These are phyloP conservation scores for Steromphala cineraria DNA, from an alignment of 2,888 invertebrate genomes.

Conservation along the genomic window DNA sequence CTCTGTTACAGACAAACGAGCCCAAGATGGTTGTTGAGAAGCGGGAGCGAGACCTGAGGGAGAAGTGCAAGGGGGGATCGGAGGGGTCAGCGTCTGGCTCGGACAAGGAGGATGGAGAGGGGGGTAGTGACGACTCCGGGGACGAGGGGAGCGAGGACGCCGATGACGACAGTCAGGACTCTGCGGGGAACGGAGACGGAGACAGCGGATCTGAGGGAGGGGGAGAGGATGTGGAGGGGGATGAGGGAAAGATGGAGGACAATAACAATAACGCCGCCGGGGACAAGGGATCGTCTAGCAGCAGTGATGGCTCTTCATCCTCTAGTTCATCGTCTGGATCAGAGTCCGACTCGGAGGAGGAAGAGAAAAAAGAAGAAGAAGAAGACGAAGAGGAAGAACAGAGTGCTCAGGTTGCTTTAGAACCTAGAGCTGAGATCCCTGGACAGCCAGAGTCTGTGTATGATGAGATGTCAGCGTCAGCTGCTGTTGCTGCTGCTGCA, in stretches of 20 bases:
- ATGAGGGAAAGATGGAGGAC: background rate
- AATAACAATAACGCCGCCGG: background rate
- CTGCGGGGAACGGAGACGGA: background rate
- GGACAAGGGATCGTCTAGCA: background rate
- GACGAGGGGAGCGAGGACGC: background rate
- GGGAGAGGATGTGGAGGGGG: background rate
- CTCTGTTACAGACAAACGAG: conserved; percentile 10
- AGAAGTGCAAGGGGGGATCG: background rate
- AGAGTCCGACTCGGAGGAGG: background rate
- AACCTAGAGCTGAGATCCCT: background rate
- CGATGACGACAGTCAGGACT: background rate
- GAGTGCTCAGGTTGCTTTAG: too few species aligned
- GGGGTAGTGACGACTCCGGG: background rate
- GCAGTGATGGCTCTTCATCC: background rate
- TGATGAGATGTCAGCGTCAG: background rate
- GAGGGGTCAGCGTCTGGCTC: background rate
- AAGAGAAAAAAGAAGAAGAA: background rate
- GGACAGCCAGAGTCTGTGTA: background rate
- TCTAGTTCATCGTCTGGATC: background rate
- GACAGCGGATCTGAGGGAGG: conserved; percentile 2
- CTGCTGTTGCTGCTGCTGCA: background rate
- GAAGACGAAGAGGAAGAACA: background rate
- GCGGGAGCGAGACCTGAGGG: background rate
- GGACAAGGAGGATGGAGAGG: background rate
- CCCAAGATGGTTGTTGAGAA: background rate